phyloP scores from a whole-genome alignment of 2,888 invertebrate species.

The Eugnorisma glareosa region DNA sequence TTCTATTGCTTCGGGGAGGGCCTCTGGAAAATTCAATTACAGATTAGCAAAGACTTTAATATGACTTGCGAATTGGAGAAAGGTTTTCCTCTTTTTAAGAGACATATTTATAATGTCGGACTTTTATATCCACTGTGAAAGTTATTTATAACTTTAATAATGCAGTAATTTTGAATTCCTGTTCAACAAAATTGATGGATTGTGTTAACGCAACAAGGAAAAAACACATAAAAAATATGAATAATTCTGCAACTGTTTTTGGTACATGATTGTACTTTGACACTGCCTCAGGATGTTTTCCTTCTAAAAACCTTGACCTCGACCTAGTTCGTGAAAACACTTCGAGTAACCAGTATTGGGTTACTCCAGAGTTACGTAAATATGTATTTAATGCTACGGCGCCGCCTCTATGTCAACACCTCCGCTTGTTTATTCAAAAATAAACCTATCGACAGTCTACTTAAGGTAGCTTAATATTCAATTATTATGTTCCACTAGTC shows the following conservation, averaged over 20 bases:
- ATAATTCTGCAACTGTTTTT: constrained; percentile 29
- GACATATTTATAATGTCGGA: not conserved
- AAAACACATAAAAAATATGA: constrained; percentile 31
- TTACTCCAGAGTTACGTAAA: constrained; percentile 71
- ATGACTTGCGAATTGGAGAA: not conserved
- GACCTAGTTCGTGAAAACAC: constrained; percentile 67
- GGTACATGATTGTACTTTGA: constrained; percentile 34
- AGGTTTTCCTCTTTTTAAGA: not conserved
- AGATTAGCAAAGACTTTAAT: constrained; percentile 1
- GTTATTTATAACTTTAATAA: too few relatives aligned
- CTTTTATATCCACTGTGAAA: not conserved
- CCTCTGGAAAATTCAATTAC: constrained; percentile 86
- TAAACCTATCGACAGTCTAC: constrained; percentile 20
- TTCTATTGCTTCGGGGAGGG: constrained; percentile 93
- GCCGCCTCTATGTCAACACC: constrained; percentile 45
- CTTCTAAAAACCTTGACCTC: constrained; percentile 71
- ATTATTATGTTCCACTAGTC: constrained; percentile 16
- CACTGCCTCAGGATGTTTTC: constrained; percentile 61
- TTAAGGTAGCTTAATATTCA: constrained; percentile 3
- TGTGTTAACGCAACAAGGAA: constrained; percentile 9
- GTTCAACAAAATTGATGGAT: not conserved
- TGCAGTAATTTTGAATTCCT: not conserved
- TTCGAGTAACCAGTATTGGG: constrained; percentile 55
- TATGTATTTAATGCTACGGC: constrained; percentile 52
- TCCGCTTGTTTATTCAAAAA: constrained; percentile 33